Evolutionary conservation across 64 coral and sea anemone genomes (phyloP), one percentile per base, ranked within the genome.

Genomic region (Porites australiensis): DNA sequence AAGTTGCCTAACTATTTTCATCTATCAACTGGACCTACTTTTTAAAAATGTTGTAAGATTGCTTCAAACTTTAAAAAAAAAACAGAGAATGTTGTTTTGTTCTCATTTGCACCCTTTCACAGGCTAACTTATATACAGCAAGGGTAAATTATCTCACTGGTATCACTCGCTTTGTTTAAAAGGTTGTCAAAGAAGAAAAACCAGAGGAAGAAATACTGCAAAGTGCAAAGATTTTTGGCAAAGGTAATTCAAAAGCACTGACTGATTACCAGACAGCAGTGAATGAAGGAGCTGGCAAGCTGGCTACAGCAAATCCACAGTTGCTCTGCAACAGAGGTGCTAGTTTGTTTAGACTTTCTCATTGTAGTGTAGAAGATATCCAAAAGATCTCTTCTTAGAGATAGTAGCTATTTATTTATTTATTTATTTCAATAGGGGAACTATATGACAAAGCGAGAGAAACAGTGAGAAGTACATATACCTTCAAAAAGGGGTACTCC

Each of bases 381-480:
- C 14, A 23, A 13, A 73, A 23, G 44, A 13, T 44, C 45, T 73
- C 70, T 44, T 73, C 70, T 23, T 73, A 73, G 70, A 43, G 45
- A 73, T 45, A 73, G 11, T 13, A 73, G 14, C 27, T 73, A 73
- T 73, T 44, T 44, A 73, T 44, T 44, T 44, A 73, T 13, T 23
- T 44, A 44, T 73, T 73, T 44, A 44, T 73, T 73, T 73, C 45
- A 73, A 44, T 44, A 73, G 70, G 70, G 44, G 70, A 73, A 44
- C 70, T 73, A 23, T 73, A 73, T 73, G 70, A 73, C 11, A 73
- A 73, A 43, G 70, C 70, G 45, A 73, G 70, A 72, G 70, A 72
- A 72, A 22, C 43, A 47, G 70, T 73, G 23, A 73, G 44, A 73
- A 44, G 13, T 73, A 44, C 10, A 55, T 55, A 5, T 5, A 55